Evolutionary conservation across 1,140 invertebrate species (phyloP).

Genomic region (Megathymus violae): DNA sequence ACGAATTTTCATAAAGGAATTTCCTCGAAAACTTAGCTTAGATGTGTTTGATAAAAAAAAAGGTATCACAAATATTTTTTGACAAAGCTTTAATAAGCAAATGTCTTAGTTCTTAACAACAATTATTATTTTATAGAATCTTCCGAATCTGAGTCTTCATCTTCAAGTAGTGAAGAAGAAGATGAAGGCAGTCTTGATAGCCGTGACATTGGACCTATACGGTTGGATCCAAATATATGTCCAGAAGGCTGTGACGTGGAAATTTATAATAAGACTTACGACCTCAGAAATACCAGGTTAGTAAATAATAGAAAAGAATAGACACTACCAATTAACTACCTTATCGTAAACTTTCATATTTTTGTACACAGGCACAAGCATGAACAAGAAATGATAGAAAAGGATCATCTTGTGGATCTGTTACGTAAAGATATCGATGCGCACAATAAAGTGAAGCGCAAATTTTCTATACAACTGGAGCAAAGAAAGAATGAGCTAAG

Average conservation of each 20-base stretch:
- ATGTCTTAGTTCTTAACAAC: not conserved
- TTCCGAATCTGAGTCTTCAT: constrained; percentile 75
- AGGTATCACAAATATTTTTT: too few relatives aligned
- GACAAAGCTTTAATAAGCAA: too few relatives aligned
- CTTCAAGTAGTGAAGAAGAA: constrained; percentile 85
- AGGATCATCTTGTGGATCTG: constrained; percentile 64
- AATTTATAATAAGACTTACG: constrained; percentile 87
- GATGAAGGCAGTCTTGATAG: constrained; percentile 85
- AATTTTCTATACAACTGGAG: constrained; percentile 65
- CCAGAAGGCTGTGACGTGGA: constrained; percentile 89
- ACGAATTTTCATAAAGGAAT: too few relatives aligned
- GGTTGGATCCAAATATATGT: constrained; percentile 89
- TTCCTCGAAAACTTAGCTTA: too few relatives aligned
- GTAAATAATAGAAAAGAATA: constrained; percentile 8
- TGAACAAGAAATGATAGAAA: constrained; percentile 73
- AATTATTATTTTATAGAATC: constrained; percentile 55
- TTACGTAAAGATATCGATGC: constrained; percentile 70
- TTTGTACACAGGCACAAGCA: constrained; percentile 57
- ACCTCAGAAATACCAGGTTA: constrained; percentile 85
- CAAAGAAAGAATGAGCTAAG: constrained; percentile 67
- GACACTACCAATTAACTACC: too few relatives aligned
- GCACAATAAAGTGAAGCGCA: constrained; percentile 71
- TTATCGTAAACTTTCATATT: too few relatives aligned
- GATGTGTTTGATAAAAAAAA: too few relatives aligned
- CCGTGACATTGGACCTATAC: constrained; percentile 85